A percentile compares a stretch with the other conserved stretches of the same genome.
Evolutionary conservation across 2,888 invertebrate species (phyloP).

Genomic region (Lydus trimaculatus): DNA sequence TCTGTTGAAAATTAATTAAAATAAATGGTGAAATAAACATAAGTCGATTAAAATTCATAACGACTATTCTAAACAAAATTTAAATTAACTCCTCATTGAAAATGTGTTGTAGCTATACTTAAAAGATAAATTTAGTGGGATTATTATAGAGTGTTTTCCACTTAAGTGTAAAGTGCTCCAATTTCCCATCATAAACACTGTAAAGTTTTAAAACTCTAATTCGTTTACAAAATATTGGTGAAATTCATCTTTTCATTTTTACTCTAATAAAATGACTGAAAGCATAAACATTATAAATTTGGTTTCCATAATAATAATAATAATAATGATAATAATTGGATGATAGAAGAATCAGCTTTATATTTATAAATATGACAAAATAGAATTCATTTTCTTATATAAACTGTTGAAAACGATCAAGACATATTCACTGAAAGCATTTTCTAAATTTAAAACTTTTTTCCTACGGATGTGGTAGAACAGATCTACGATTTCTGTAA

Average conservation of each 20-base stretch:
- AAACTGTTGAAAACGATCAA: constrained; percentile 21
- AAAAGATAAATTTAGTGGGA: constrained; percentile 59
- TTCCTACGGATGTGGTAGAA: too few species aligned
- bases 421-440: constrained; percentile 11
- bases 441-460: constrained; percentile 1
- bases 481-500: too few species aligned
- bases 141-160: constrained; percentile 59
- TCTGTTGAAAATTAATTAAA: constrained; percentile 43
- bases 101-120: constrained; percentile 37
- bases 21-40: constrained; percentile 48
- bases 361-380: constrained; percentile 40
- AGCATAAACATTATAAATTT: background rate
- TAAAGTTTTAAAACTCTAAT: constrained; percentile 25
- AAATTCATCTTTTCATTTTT: background rate
- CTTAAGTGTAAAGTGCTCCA: constrained; percentile 57
- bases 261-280: background rate
- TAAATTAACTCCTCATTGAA: constrained; percentile 52
- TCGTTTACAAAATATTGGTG: background rate
- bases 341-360: constrained; percentile 19
- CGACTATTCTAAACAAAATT: constrained; percentile 54
- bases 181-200: constrained; percentile 57
- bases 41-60: constrained; percentile 53
- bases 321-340: constrained; percentile 16
- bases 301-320: background rate
- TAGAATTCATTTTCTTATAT: constrained; percentile 23